Conservation (phyloP, 2,888 invertebrate species). For the Cerastis leucographa region DNA sequence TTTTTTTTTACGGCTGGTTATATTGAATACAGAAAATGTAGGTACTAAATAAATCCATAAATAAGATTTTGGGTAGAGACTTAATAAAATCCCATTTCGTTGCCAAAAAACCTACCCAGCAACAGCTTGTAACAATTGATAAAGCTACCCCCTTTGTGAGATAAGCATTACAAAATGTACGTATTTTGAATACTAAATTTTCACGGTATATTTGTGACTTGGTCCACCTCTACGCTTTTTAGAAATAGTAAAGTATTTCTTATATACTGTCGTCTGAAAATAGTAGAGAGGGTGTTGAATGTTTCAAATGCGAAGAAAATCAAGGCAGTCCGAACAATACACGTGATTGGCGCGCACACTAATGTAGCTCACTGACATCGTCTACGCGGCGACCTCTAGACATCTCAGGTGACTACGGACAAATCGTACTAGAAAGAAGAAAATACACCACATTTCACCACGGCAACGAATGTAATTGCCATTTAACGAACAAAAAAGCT, state of each 20-base stretch:
- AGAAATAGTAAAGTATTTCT: constrained; percentile 23
- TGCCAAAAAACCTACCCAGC: constrained; percentile 37
- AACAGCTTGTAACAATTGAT: constrained; percentile 59
- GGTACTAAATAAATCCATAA: neutral
- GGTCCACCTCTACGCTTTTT: constrained; percentile 21
- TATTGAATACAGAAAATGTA: constrained; percentile 13
- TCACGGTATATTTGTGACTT: constrained; percentile 51
- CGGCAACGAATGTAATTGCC: constrained; percentile 74
- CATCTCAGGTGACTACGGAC: constrained; percentile 82
- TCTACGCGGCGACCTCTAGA: constrained; percentile 84
- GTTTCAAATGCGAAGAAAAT: constrained; percentile 50
- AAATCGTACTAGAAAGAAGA: constrained; percentile 70
- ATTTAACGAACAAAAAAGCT: constrained; percentile 76
- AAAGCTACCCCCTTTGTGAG: constrained; percentile 53
- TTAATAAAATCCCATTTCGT: constrained; percentile 12
- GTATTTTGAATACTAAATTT: constrained; percentile 58
- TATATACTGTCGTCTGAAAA: constrained; percentile 9
- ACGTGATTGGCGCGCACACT: constrained; percentile 81
- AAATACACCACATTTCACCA: constrained; percentile 69
- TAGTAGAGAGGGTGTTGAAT: constrained; percentile 21
- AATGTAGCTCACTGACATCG: constrained; percentile 72
- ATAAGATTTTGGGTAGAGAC: neutral
- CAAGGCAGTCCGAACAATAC: constrained; percentile 66
- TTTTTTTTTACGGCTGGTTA: constrained; percentile 3
- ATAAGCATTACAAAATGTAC: constrained; percentile 54